Evolutionary conservation across 2,888 invertebrate species (phyloP), one percentile per base, ranked within the genome.

Genomic region (Caenorhabditis sp.): DNA sequence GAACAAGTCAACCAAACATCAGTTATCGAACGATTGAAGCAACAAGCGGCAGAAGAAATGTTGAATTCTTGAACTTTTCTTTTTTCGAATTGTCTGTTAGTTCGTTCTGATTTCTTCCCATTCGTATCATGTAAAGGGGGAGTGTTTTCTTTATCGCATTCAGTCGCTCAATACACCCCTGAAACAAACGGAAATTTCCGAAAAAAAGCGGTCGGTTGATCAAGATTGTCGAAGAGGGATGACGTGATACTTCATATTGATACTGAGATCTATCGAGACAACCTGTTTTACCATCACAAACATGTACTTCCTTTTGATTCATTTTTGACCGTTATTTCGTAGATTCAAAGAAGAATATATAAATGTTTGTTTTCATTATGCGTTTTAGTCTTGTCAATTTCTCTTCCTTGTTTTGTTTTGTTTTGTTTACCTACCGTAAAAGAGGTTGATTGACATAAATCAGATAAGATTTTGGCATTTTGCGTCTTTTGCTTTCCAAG

Each of bases 1-100:
- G 92, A 93, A 80, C 92, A 88, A 74, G 92, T 92, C 32, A 81
- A 90, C 62, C 90, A 90, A 78, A 88, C 88, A 22, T 76, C 83
- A 11, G 80, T 86, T 28, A 78, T 86, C n/a, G 84, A 84, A 28
- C 62, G 70, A n/a, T 56, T 86, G n/a, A 79, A 83, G 32, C 72
- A 72, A 55, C 79, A 79, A 51, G 84, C 86, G 13, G 79, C 82
- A 5, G 82, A 80, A 51, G 83, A 83, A 40, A 83, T 82, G 70
- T 18, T 82, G 44, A 56, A 82, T 50, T 72, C 68, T 22, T 67
- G 64, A 77, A 35, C 28, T 22, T 44, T 15, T 32, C 28, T 69
- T n/a, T 8, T 18, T 55, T 18, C 32, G n/a, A n/a, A n/a, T n/a
- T n/a, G 18, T 13, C 22, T 22, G 15, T 44, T 32, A 13, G 44